Evolutionary conservation across 1,140 invertebrate genomes (phyloP), one percentile per base, ranked within the genome.

Genomic region (Protaetia brevitarsis): DNA sequence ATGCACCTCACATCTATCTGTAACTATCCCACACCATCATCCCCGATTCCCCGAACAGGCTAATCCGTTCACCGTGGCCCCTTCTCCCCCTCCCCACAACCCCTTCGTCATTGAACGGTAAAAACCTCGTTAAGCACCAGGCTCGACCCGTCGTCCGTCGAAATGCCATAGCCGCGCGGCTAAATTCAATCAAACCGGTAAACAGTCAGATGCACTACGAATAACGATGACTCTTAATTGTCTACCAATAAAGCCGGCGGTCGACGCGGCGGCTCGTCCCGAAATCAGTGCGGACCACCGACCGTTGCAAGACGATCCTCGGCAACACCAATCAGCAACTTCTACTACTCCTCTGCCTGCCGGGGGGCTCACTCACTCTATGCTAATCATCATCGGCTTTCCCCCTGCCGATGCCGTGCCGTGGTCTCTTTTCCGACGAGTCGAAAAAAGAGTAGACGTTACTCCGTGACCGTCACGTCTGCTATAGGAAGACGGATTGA

Each of bases 141-240:
- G 41, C 7, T 19, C 13, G 5, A 6, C 41, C 26, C 2, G 21
- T 51, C 41, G 41, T 10, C 41, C 13, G 19, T 19, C 26, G n/a
- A 11, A 23, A 16, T 51, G 19, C 41, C 19, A 23, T 51, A 41
- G n/a, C 19, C 7, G 31, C 31, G 57, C 65, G 21, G 31, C 34
- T 64, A 59, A 64, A 66, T 66, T 68, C 67, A 66, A 70, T 70
- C 69, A 70, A 66, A 66, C 66, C 45, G 57, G 69, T 68, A 70
- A 70, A 70, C 69, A 70, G 34, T 58, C 56, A 56, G 65, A 66
- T 66, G 67, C 62, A 67, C 41, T 45, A 60, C 64, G 69, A 68
- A 70, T 70, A 70, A 67, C 69, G 69, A 70, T 68, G 69, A 68
- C 62, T 70, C 69, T 68, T 70, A 70, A 70, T 70, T 70, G 69